Evolutionary conservation across 2,113 vertebrate genomes (phyloP), one percentile per base, ranked within the genome.

Genomic region (Ophthalmolycus amberensis): DNA sequence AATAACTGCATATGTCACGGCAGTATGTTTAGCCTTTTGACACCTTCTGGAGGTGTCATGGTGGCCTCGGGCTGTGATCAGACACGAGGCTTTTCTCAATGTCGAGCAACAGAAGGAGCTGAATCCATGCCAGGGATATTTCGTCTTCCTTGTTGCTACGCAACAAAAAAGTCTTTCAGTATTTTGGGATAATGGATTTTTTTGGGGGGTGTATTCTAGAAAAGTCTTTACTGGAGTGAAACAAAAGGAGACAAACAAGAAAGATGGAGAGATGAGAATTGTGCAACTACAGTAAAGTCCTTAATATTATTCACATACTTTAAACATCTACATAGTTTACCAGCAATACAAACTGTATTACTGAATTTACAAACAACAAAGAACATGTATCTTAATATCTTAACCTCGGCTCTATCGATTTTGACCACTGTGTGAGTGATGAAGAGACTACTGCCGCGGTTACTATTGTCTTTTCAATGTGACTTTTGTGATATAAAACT

Each of bases 141-240:
- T 77, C 50, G 18, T 77, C 70, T 48, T 68, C 48, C 38, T 80
- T 86, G 91, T 92, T 90, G 91, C 91, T 83, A 90, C 50, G 89
- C 90, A 85, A 90, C 86, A 22, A 68, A 71, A 71, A 46, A 42
- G 71, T 83, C 79, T n/a, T 54, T 63, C 0, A 54, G 66, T 85
- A 84, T 70, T 89, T 87, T 84, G 68, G 75, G 75, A 76, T 70
- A 62, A 77, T 46, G 76, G 48, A 44, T 77, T 73, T 70, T 50
- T 62, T n/a, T 56, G 29, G 27, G 27, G 40, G 70, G 42, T 67
- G 68, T 70, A 79, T 71, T 50, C 66, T 76, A 58, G 32, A 70
- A 22, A 56, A 27, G 6, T 25, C 27, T 42, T 77, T n/a, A 65
- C 27, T 16, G 56, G 54, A 84, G 72, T 77, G 77, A 67, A 82